phyloP scores from a whole-genome alignment of 1,140 invertebrate species.

The Daktulosphaira vitifoliae region DNA sequence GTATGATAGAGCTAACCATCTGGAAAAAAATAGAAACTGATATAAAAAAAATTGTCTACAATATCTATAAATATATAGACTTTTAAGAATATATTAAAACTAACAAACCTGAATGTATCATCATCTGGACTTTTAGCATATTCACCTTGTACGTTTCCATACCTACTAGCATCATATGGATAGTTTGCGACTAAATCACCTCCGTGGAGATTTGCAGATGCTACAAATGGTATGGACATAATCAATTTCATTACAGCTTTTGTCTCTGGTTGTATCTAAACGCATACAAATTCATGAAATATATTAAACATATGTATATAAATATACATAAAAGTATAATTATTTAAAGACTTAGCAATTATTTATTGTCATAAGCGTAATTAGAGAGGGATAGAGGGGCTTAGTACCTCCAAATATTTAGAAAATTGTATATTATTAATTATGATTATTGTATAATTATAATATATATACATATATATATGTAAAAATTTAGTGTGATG shows the following conservation, averaged over 20 bases:
- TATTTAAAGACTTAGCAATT: constrained; percentile 11
- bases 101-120: constrained; percentile 55
- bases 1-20: constrained; percentile 71
- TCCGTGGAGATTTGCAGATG: constrained; percentile 94
- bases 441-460: too few species aligned
- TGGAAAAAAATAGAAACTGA: constrained; percentile 68
- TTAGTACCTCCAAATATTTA: too few species aligned
- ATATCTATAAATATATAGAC: too few species aligned
- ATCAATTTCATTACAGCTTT: constrained; percentile 88
- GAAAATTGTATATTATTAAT: too few species aligned
- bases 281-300: constrained; percentile 35
- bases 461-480: too few species aligned
- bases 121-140: constrained; percentile 65
- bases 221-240: constrained; percentile 73
- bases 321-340: too few species aligned
- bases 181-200: constrained; percentile 90
- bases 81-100: too few species aligned
- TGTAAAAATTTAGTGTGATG: too few species aligned
- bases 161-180: constrained; percentile 64
- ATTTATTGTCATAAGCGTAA: too few species aligned
- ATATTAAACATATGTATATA: constrained; percentile 54
- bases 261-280: constrained; percentile 71
- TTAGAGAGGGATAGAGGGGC: too few species aligned
- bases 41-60: too few species aligned
- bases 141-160: constrained; percentile 43